Evolutionary conservation across 2,888 invertebrate genomes (phyloP).

Genomic region (Drosophila greeni): DNA sequence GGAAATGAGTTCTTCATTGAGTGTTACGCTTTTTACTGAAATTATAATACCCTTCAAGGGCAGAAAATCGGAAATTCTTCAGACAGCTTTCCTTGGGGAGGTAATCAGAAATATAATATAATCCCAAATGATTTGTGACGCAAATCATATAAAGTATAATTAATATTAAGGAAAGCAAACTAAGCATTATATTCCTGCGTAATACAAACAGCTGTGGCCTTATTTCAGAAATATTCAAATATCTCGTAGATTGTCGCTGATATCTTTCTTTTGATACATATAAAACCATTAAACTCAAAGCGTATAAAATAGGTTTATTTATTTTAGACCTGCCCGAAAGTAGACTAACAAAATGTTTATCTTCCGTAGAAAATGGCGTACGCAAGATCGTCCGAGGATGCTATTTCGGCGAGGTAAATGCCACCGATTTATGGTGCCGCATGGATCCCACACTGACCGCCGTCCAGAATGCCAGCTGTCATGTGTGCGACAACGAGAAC

Average conservation of each 20-base stretch:
- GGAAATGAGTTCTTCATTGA: neutral
- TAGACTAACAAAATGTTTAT: slow-evolving; percentile 45
- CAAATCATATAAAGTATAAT: slow-evolving; percentile 13
- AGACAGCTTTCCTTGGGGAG: neutral
- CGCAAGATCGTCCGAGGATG: slow-evolving; percentile 68
- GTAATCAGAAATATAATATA: neutral
- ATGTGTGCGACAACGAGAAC: slow-evolving; percentile 69
- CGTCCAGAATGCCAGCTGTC: slow-evolving; percentile 63
- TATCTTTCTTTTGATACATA: slow-evolving; percentile 1
- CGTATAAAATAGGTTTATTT: neutral
- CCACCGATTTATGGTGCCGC: slow-evolving; percentile 68
- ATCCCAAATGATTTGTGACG: slow-evolving; percentile 10
- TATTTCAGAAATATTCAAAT: slow-evolving; percentile 18
- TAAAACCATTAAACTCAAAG: slow-evolving; percentile 1
- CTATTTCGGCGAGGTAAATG: slow-evolving; percentile 73
- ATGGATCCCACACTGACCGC: slow-evolving; percentile 66
- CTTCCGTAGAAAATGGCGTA: slow-evolving; percentile 63
- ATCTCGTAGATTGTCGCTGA: slow-evolving; percentile 4
- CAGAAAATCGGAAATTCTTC: neutral
- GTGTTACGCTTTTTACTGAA: neutral
- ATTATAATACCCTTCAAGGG: neutral
- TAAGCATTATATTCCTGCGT: neutral
- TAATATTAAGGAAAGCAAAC: slow-evolving; percentile 4
- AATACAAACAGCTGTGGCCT: slow-evolving; percentile 29
- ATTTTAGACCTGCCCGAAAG: slow-evolving; percentile 46